Evolutionary conservation across 2,797 vertebrate species (phyloP).

Genomic region (Nothura maculosa): DNA sequence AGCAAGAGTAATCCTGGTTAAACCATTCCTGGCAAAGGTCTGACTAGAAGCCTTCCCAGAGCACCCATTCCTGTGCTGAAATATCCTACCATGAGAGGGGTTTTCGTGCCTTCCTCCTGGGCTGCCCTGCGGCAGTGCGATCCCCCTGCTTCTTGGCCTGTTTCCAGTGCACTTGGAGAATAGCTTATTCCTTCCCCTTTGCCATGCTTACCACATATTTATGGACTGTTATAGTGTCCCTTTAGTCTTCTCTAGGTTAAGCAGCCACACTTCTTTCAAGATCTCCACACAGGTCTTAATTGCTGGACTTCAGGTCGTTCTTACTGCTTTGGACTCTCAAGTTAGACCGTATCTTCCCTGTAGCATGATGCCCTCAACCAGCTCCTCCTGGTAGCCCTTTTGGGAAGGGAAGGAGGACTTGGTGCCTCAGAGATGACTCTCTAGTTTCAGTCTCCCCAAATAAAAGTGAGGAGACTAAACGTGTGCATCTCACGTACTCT

Average conservation of each 20-base stretch:
- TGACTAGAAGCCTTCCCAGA: background rate
- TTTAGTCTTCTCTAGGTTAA: background rate
- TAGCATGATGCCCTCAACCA: background rate
- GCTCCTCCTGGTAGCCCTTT: background rate
- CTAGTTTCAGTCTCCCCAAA: background rate
- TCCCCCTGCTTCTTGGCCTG: background rate
- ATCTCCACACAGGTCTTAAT: background rate
- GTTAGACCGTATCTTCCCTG: background rate
- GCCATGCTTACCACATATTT: background rate
- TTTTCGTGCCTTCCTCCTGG: background rate
- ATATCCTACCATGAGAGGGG: rapidly evolving
- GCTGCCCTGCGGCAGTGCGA: background rate
- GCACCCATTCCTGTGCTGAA: background rate
- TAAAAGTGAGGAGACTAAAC: background rate
- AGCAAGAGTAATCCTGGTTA: background rate
- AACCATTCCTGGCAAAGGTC: rapidly evolving
- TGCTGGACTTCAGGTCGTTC: background rate
- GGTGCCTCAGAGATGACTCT: background rate
- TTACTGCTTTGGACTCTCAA: background rate
- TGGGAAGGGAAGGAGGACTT: background rate
- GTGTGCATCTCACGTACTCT: background rate
- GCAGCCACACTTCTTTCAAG: background rate
- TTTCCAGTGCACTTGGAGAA: background rate
- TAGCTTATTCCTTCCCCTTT: background rate
- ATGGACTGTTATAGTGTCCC: background rate